phyloP scores from a whole-genome alignment of 2,113 vertebrate species.

The Diglossa brunneiventris region DNA sequence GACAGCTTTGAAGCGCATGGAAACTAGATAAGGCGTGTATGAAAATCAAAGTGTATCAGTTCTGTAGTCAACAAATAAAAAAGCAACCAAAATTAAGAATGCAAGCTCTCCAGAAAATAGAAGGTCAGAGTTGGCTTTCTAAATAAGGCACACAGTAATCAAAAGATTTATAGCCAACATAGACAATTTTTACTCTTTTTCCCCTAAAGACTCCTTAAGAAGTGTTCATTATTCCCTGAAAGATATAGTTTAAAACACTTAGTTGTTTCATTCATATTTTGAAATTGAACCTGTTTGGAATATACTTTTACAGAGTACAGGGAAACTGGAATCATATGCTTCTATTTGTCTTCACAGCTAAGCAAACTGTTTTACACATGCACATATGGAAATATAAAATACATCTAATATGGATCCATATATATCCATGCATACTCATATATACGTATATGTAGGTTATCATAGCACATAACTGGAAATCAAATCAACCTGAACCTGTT shows the following conservation, averaged over 20 bases:
- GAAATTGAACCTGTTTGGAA: neutral
- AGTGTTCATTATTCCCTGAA: neutral
- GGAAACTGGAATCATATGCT: neutral
- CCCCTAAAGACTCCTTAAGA: neutral
- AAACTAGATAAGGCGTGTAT: slow-evolving; percentile 24
- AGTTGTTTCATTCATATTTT: neutral
- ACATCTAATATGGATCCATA: neutral
- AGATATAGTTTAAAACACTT: neutral
- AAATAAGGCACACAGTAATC: neutral
- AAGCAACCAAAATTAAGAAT: neutral
- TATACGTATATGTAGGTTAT: neutral
- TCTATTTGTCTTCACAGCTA: neutral
- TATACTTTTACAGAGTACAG: neutral
- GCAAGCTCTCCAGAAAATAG: neutral
- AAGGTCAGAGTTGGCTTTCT: neutral
- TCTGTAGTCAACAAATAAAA: slow-evolving; percentile 2
- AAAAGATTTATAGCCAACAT: neutral
- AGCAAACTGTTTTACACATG: neutral
- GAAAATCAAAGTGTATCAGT: slow-evolving; percentile 48
- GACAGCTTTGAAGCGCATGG: slow-evolving; percentile 14
- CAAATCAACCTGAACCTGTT: neutral
- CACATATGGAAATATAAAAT: neutral
- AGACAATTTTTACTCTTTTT: neutral
- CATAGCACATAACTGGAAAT: neutral
- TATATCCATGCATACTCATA: neutral